Evolutionary conservation across 2,888 invertebrate species (phyloP).

Genomic region (Macroteleia sp.): DNA sequence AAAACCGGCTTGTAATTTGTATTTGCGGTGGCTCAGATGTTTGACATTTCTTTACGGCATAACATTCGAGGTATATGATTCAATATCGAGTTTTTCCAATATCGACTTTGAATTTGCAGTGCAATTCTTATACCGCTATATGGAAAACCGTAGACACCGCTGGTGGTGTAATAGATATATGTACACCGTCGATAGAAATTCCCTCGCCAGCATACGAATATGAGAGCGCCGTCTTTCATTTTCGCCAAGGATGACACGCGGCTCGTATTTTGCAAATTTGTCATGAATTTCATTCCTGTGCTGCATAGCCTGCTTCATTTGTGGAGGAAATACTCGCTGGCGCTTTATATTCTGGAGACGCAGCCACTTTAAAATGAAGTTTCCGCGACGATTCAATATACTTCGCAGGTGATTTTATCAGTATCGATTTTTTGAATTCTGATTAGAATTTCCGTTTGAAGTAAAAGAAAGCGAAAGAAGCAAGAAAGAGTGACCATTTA

Average conservation of each 20-base stretch:
- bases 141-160: slow-evolving; percentile 53
- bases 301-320: slow-evolving; percentile 49
- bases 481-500: neutral
- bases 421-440: slow-evolving; percentile 5
- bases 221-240: slow-evolving; percentile 55
- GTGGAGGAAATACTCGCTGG: slow-evolving; percentile 27
- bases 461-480: neutral
- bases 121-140: slow-evolving; percentile 43
- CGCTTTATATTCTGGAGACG: slow-evolving; percentile 43
- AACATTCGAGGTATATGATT: slow-evolving; percentile 55
- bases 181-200: slow-evolving; percentile 46
- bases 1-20: slow-evolving; percentile 41
- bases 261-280: slow-evolving; percentile 63
- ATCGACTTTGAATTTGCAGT: slow-evolving; percentile 62
- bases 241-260: slow-evolving; percentile 53
- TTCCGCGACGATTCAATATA: slow-evolving; percentile 20
- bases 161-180: slow-evolving; percentile 58
- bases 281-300: slow-evolving; percentile 57
- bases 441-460: no score
- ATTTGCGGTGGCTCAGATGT: slow-evolving; percentile 36
- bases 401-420: slow-evolving; percentile 16
- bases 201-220: slow-evolving; percentile 55
- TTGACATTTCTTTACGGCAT: slow-evolving; percentile 55
- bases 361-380: slow-evolving; percentile 34
- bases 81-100: slow-evolving; percentile 61